Evolutionary conservation across 2,797 vertebrate genomes (phyloP).

Genomic region (Sebastes steindachneri): DNA sequence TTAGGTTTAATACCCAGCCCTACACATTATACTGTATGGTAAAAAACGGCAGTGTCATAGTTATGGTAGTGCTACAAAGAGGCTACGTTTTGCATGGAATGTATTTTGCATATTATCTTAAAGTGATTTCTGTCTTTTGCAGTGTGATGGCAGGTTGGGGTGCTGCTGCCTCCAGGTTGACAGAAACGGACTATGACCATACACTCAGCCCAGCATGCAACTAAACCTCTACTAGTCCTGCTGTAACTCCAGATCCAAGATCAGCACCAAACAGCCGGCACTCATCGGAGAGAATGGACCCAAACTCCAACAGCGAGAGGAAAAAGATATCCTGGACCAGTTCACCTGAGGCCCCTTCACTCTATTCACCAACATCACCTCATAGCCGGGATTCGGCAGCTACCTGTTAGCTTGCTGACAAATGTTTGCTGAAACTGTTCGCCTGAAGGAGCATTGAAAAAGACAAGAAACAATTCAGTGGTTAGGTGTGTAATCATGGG

Average conservation of each 20-base stretch:
- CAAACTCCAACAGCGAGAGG: background rate
- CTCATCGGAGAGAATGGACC: conserved; percentile 40
- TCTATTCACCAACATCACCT: background rate
- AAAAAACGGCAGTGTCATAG: background rate
- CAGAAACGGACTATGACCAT: background rate
- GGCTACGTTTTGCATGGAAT: background rate
- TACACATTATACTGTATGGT: background rate
- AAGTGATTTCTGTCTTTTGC: background rate
- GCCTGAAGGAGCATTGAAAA: conserved; percentile 9
- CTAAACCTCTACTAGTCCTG: background rate
- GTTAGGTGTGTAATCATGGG: conserved; percentile 72
- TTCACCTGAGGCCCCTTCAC: background rate
- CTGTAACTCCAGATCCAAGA: background rate
- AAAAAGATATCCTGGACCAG: conserved; percentile 6
- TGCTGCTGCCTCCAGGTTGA: conserved; percentile 3
- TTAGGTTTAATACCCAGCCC: background rate
- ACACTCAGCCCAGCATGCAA: background rate
- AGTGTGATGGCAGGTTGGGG: conserved; percentile 18
- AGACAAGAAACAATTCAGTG: background rate
- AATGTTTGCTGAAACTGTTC: conserved; percentile 20
- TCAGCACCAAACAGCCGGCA: background rate
- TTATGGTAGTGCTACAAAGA: background rate
- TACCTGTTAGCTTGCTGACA: conserved; percentile 6
- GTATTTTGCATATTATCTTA: background rate
- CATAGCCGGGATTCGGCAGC: conserved; percentile 28